Evolutionary conservation across 2,888 invertebrate genomes (phyloP).

Genomic region (Oxycera nigricornis): DNA sequence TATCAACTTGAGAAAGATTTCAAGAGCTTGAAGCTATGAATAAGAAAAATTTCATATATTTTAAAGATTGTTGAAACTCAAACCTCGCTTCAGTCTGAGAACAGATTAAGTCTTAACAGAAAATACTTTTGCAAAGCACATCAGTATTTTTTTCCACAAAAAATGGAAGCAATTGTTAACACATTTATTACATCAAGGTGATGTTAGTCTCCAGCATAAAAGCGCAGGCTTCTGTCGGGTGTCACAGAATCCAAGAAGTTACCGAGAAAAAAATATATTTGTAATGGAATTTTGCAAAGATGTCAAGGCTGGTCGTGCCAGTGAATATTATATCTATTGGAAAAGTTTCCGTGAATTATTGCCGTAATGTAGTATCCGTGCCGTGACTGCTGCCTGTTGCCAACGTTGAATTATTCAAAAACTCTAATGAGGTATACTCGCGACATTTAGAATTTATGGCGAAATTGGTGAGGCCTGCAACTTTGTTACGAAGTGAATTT

Average conservation of each 20-base stretch:
- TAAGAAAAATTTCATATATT: background rate
- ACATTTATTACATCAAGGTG: background rate
- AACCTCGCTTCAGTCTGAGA: background rate
- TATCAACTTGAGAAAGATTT: too few species aligned
- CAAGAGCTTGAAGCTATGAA: too few species aligned
- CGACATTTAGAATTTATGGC: too few species aligned
- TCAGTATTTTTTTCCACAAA: background rate
- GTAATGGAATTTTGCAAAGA: background rate
- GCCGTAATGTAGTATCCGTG: too few species aligned
- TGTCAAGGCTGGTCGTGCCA: background rate
- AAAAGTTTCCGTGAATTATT: background rate
- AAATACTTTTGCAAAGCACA: background rate
- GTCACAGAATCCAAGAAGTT: too few species aligned
- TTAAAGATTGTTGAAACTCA: background rate
- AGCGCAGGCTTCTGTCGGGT: too few species aligned
- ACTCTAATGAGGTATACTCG: too few species aligned
- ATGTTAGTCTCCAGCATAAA: too few species aligned
- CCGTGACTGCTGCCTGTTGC: too few species aligned
- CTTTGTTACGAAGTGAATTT: too few species aligned
- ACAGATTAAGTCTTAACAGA: background rate
- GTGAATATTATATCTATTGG: background rate
- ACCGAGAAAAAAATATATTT: background rate
- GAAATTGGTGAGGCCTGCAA: too few species aligned
- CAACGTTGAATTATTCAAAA: too few species aligned
- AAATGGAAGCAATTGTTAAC: slow-evolving; percentile 8